Evolutionary conservation across 2,113 vertebrate species (phyloP), one percentile per base, ranked within the genome.

Genomic region (Trogon surrucura): DNA sequence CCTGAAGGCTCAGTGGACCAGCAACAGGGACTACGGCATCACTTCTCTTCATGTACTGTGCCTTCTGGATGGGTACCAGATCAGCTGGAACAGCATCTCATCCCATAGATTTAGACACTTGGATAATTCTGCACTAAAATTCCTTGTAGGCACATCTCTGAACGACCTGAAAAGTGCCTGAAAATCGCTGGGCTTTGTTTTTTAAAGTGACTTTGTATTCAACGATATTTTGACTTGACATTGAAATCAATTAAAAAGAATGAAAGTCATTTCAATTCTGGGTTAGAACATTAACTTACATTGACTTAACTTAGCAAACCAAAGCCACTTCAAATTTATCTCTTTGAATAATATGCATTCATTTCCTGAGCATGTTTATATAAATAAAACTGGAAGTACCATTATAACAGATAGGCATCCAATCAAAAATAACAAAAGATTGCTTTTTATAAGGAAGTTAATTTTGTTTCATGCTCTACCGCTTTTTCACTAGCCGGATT

Each of bases 1-100:
- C 12, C 56, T 30, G 67, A 58, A 75, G 73, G 20, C 36, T 81
- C 25, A 11, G 53, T 10, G 27, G 38, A 29, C 15, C 57, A 67
- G 26, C 44, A 69, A 18, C 0, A 0, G 6, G 16, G 20, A 58
- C 5, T 5, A 26, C 0, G 17, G 25, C 12, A 79, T 87, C 2
- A 1, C 38, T 84, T 78, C 4, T 0, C 6, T 34, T 70, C 44
- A 56, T 56, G 10, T 48, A 7, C 38, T 6, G 11, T 53, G 53
- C 12, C 65, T 67, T 75, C 30, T 58, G 44, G 27, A 13, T 32
- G 7, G 11, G 48, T 29, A 60, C 32, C 61, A 56, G 44, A 19
- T 56, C 16, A n/a, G 34, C 29, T 18, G 4, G 4, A 88, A 36
- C 18, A 88, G 45, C 23, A 54, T 32, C 57, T 83, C 14, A 1